A percentile compares a stretch with the other conserved stretches of the same genome.
These are phyloP conservation scores for Gila robusta DNA, from an alignment of 2,797 vertebrate genomes.

Conservation along the genomic window DNA sequence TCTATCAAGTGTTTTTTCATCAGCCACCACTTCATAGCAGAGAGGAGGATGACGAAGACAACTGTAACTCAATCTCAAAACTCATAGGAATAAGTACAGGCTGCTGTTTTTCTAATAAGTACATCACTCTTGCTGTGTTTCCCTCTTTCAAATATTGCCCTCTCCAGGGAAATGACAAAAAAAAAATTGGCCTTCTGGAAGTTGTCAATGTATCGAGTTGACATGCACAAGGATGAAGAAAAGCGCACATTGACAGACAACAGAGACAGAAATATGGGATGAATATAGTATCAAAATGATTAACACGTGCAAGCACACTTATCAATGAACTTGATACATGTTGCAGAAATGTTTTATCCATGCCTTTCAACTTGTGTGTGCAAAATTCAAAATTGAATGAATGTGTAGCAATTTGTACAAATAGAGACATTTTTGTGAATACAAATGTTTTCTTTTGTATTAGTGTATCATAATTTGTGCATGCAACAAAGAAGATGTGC, in stretches of 20 bases:
- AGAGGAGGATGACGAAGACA: not conserved
- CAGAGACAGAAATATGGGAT: not conserved
- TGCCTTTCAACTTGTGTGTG: too few relatives aligned
- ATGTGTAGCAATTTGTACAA: too few relatives aligned
- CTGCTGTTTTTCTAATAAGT: not conserved
- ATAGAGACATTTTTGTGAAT: too few relatives aligned
- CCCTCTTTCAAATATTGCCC: slow-evolving; percentile 8
- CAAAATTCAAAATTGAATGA: too few relatives aligned
- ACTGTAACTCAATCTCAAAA: not conserved
- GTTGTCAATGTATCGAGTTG: slow-evolving; percentile 18
- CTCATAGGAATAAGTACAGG: not conserved
- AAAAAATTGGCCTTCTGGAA: slow-evolving; percentile 17
- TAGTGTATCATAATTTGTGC: too few relatives aligned
- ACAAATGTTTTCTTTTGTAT: too few relatives aligned
- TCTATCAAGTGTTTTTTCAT: not conserved
- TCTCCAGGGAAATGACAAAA: not conserved
- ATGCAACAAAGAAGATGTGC: too few relatives aligned
- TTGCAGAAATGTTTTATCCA: too few relatives aligned
- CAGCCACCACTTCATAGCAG: not conserved
- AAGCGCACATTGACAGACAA: slow-evolving; percentile 26
- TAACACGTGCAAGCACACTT: too few relatives aligned
- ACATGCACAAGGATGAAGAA: slow-evolving; percentile 2
- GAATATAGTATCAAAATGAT: too few relatives aligned
- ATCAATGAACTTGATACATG: too few relatives aligned
- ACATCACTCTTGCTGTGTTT: not conserved